Conservation (phyloP, 2,797 vertebrate genomes). For the Anas bernieri region DNA sequence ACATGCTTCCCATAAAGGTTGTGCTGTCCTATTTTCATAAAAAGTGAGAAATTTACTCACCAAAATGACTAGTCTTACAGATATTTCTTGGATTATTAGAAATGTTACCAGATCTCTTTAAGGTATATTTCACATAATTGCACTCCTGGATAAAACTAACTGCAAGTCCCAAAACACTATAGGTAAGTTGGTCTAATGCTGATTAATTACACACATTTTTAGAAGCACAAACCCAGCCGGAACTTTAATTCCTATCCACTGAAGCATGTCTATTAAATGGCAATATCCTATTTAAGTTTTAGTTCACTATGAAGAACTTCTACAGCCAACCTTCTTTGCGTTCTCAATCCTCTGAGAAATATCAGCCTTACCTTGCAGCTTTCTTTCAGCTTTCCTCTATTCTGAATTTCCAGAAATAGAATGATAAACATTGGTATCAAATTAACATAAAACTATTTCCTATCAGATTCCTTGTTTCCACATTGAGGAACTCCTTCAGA, state of each 20-base stretch:
- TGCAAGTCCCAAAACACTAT: not conserved
- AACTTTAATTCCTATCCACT: not conserved
- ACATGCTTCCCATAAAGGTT: not conserved
- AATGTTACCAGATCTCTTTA: not conserved
- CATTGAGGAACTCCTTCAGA: not conserved
- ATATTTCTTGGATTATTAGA: not conserved
- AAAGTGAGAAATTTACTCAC: not conserved
- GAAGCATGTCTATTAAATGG: not conserved
- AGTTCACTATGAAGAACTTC: not conserved
- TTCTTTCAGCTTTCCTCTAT: not conserved
- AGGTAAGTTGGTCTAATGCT: not conserved
- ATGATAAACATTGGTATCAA: not conserved
- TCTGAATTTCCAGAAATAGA: not conserved
- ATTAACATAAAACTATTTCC: not conserved
- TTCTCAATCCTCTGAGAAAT: accelerated
- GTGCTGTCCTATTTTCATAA: not conserved
- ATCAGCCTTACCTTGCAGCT: not conserved
- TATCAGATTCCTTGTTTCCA: not conserved
- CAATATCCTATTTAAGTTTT: not conserved
- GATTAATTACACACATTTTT: not conserved
- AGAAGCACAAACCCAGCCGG: not conserved
- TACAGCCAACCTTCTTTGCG: accelerated
- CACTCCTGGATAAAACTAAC: not conserved
- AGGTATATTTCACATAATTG: not conserved
- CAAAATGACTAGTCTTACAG: not conserved